These are phyloP conservation scores for Equus przewalskii DNA, from an alignment of 2,113 vertebrate genomes.

Conservation along the genomic window DNA sequence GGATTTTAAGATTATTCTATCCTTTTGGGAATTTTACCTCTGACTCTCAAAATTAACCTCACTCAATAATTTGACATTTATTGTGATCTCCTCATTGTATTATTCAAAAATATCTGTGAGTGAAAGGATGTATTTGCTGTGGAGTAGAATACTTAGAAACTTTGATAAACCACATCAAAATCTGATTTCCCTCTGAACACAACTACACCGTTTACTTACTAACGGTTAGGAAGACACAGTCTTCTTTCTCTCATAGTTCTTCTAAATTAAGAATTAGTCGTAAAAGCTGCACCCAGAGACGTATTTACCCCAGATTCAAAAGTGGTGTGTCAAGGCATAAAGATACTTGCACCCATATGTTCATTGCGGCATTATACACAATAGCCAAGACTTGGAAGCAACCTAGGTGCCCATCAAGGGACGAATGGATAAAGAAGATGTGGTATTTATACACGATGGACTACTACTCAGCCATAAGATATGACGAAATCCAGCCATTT, in stretches of 20 bases:
- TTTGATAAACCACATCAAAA: background rate
- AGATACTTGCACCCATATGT: too few species aligned
- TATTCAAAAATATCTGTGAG: slow-evolving; percentile 12
- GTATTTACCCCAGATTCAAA: background rate
- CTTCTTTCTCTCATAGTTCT: background rate
- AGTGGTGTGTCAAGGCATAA: background rate
- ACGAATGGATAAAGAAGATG: too few species aligned
- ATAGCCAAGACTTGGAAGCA: too few species aligned
- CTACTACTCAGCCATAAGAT: too few species aligned
- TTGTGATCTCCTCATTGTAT: background rate
- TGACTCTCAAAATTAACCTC: slow-evolving; percentile 40
- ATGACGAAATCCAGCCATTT: too few species aligned
- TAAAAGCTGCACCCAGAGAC: background rate
- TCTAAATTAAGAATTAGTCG: background rate
- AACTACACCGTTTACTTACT: background rate
- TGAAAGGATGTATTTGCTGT: background rate
- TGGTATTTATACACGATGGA: too few species aligned
- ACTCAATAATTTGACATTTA: background rate
- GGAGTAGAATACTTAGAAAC: slow-evolving; percentile 35
- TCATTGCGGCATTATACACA: too few species aligned
- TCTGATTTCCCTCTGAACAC: background rate
- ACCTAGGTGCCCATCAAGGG: too few species aligned
- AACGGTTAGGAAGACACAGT: background rate
- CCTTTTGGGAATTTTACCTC: slow-evolving; percentile 4
- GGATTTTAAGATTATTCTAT: background rate